Evolutionary conservation across 1,140 invertebrate species (phyloP), one percentile per base, ranked within the genome.

Genomic region (Callitettix versicolor): DNA sequence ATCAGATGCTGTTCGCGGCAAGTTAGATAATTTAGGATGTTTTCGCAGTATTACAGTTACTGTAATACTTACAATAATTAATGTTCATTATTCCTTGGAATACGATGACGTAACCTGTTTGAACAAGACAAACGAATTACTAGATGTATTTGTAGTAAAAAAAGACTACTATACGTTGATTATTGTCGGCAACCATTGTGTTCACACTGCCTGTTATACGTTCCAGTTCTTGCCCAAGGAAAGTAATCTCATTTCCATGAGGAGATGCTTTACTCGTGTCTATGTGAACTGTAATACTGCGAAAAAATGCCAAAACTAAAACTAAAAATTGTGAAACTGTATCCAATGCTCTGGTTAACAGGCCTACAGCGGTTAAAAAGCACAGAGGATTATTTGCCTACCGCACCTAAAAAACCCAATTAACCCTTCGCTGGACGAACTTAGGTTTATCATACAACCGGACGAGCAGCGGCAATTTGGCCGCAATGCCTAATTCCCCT

Each of bases 261-360:
- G 79, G 76, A 18, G 80, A 79, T 11, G 85, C 75, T 59, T 77
- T 76, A 59, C 82, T 86, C 14, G 86, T 87, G 67, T 95, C 91
- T 58, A 95, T 87, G 57, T 77, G 78, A 26, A 93, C 79, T 12
- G 78, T 79, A 53, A 95, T 81, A 62, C 82, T 82, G 60, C 81
- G 82, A 67, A 95, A 95, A 65, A 88, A 87, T 22, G 86, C 88
- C 46, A 94, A 74, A 21, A n/a, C n/a, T n/a, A n/a, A n/a, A n/a
- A n/a, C n/a, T n/a, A n/a, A n/a, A n/a, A n/a, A n/a, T n/a, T n/a
- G n/a, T n/a, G n/a, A n/a, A n/a, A n/a, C n/a, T n/a, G n/a, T n/a
- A n/a, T n/a, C n/a, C n/a, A n/a, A n/a, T n/a, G n/a, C n/a, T n/a
- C n/a, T n/a, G n/a, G n/a, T n/a, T n/a, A n/a, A n/a, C n/a, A n/a